Conservation (phyloP, 64 coral and sea anemone genomes). For the Porites australiensis region DNA sequence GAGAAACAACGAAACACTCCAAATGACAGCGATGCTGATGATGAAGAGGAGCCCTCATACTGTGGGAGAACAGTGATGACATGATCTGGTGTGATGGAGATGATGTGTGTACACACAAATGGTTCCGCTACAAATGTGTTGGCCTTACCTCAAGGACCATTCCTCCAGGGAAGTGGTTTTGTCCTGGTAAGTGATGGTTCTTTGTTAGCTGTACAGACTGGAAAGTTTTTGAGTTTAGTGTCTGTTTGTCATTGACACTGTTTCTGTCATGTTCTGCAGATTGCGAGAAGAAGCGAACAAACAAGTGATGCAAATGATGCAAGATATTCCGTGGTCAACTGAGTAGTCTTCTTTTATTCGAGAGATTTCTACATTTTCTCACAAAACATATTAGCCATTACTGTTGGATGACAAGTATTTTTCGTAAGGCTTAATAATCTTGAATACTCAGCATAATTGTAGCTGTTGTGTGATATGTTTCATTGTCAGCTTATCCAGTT, state of each 20-base stretch:
- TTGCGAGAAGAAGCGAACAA: background rate
- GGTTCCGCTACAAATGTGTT: slow-evolving; percentile 69
- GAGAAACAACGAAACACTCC: background rate
- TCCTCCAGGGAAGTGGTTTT: slow-evolving; percentile 67
- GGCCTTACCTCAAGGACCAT: slow-evolving; percentile 19
- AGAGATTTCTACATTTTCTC: background rate
- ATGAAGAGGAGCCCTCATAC: slow-evolving; percentile 31
- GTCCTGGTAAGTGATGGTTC: slow-evolving; percentile 42
- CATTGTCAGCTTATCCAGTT: no score
- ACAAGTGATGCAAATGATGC: background rate
- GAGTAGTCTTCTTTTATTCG: background rate
- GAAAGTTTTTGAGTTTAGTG: background rate
- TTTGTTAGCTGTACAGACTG: background rate
- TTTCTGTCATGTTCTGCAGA: background rate
- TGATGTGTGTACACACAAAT: slow-evolving; percentile 27
- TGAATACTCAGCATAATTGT: no score
- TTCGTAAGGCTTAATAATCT: no score
- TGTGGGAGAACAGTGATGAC: slow-evolving; percentile 30
- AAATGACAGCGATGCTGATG: background rate
- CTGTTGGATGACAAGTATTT: no score
- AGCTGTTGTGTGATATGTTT: no score
- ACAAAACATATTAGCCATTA: background rate
- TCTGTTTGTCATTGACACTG: background rate
- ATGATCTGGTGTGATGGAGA: slow-evolving; percentile 73
- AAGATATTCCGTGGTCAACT: background rate